Conservation (phyloP, 2,888 invertebrate species). For the Eristalinus sepulchralis region DNA sequence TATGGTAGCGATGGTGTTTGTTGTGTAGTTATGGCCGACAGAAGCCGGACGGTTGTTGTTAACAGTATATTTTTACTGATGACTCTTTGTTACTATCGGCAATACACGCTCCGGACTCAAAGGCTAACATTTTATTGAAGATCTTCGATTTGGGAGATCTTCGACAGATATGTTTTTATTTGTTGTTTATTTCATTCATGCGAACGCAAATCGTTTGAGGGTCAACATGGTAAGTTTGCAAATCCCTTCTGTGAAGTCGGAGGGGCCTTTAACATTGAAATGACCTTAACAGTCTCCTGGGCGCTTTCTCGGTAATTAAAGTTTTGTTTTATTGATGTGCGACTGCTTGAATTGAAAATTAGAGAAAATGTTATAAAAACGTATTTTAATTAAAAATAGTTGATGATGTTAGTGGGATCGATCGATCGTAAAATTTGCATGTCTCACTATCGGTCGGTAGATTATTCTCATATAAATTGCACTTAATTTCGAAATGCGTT, state of each 20-base stretch:
- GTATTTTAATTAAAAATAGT: slow-evolving; percentile 1
- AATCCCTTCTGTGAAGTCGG: not conserved
- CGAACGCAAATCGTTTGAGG: not conserved
- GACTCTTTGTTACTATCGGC: slow-evolving; percentile 25
- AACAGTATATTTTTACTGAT: slow-evolving; percentile 30
- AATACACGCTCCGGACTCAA: slow-evolving; percentile 5
- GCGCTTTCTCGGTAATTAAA: slow-evolving; percentile 9
- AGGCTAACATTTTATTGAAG: slow-evolving; percentile 18
- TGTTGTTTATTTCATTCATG: not conserved
- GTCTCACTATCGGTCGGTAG: not conserved
- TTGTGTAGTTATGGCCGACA: not conserved
- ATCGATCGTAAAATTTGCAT: not conserved
- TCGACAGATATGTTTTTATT: not conserved
- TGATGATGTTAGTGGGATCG: slow-evolving; percentile 26
- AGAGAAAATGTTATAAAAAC: slow-evolving; percentile 33
- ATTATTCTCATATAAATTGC: not conserved
- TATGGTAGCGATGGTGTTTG: not conserved
- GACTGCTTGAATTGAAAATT: slow-evolving; percentile 31
- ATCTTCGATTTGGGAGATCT: not conserved
- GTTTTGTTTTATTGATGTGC: slow-evolving; percentile 18
- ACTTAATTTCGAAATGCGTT: not conserved
- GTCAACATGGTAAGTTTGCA: not conserved
- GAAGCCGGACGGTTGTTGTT: not conserved
- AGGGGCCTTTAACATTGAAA: slow-evolving; percentile 9
- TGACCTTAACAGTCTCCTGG: not conserved